Percentiles rank a stretch among this genome's conserved stretches.
Conservation (phyloP, 2,797 vertebrate species). For the Sciurus carolinensis region DNA sequence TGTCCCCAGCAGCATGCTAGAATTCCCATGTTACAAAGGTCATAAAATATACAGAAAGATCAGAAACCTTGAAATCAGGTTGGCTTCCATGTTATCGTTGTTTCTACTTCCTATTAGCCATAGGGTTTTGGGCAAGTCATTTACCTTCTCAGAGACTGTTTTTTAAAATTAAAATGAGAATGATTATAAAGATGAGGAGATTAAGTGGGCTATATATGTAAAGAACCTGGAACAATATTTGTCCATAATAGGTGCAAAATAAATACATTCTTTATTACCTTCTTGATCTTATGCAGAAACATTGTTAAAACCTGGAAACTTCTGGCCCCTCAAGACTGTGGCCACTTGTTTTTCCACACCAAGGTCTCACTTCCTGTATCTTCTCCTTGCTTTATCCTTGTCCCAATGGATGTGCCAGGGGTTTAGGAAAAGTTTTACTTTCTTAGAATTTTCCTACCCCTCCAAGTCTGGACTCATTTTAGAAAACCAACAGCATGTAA, state of each 20-base stretch:
- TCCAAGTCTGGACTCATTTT: not conserved
- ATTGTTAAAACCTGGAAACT: slow-evolving; percentile 1
- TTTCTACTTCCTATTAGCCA: not conserved
- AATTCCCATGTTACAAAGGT: not conserved
- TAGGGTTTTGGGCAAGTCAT: slow-evolving; percentile 7
- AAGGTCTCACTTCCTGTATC: not conserved
- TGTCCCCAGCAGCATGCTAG: not conserved
- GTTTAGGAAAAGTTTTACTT: not conserved
- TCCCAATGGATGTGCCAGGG: not conserved
- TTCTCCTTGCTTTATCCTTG: not conserved
- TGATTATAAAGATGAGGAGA: not conserved
- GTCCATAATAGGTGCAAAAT: not conserved
- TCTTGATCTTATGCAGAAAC: not conserved
- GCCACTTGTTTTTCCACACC: not conserved
- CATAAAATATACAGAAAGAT: not conserved
- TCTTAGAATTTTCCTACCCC: not conserved
- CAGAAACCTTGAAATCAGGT: not conserved
- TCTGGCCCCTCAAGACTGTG: not conserved
- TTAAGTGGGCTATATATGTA: not conserved
- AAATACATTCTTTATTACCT: not conserved
- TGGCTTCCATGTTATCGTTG: slow-evolving; percentile 28
- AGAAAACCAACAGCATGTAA: not conserved
- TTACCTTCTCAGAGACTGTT: slow-evolving; percentile 13
- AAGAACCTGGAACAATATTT: not conserved
- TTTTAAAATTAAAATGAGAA: slow-evolving; percentile 16